Conservation (phyloP, 1,140 invertebrate genomes). For the Philaenus spumarius region DNA sequence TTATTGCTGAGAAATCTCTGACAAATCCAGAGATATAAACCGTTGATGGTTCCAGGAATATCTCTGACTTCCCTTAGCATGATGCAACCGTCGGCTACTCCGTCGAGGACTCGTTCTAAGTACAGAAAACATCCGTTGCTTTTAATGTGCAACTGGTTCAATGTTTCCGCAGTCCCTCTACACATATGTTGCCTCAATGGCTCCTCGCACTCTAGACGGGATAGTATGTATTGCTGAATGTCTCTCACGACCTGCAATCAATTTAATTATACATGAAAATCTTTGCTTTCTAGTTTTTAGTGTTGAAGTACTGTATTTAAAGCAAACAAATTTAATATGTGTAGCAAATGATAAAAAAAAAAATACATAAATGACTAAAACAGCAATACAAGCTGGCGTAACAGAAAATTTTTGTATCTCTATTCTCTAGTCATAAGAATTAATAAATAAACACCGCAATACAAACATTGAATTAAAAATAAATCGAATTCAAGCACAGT, state of each 20-base stretch:
- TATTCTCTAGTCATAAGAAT: too few species aligned
- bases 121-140: conserved; percentile 95
- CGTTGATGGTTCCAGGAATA: conserved; percentile 92
- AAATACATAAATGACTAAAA: too few species aligned
- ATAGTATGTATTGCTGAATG: conserved; percentile 92
- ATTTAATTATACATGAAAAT: too few species aligned
- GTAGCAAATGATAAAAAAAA: too few species aligned
- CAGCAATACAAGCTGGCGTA: too few species aligned
- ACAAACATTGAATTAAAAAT: too few species aligned
- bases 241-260: conserved; percentile 68
- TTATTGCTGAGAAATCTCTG: conserved; percentile 85
- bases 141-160: conserved; percentile 94
- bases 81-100: conserved; percentile 88
- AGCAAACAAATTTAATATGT: too few species aligned
- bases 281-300: too few species aligned
- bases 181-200: conserved; percentile 71
- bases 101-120: conserved; percentile 86
- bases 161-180: conserved; percentile 83
- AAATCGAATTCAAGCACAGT: too few species aligned
- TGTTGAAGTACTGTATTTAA: neutral
- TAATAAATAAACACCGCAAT: too few species aligned
- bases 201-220: conserved; percentile 77
- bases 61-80: conserved; percentile 77
- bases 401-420: too few species aligned
- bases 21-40: conserved; percentile 90